Evolutionary conservation across 92 coral and sea anemone genomes (phyloP), one percentile per base, ranked within the genome.

Genomic region (Parazoanthus atlanticus): DNA sequence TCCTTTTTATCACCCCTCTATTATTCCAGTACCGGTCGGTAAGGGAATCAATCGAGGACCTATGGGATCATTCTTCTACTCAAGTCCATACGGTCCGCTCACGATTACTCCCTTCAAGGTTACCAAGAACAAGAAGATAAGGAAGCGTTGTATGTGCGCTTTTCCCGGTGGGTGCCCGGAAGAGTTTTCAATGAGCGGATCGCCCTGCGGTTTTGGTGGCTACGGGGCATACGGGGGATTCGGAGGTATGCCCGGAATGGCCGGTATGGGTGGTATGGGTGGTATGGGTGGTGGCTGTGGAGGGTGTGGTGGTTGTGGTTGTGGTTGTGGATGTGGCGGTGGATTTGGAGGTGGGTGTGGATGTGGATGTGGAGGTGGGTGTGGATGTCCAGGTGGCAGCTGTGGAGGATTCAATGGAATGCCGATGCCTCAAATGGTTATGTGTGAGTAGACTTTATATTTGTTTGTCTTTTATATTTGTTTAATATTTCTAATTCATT

Each of bases 1-100:
- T n/a, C 58, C 78, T 12, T 69, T 69, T 3, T 33, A 83, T 30
- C 40, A 75, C 79, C 21, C 75, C 66, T 32, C 77, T 2, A 9
- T 83, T 40, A 83, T 83, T 8, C 86, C 86, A 0, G 58, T 83
- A n/a, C 86, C 86, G 23, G 86, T 83, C 72, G 77, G 77, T 28
- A 69, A 41, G 38, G 58, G 38, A 9, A 19, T 71, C 66, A 28
- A 49, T 0, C 65, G 61, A 0, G 87, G 87, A 5, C 78, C 87
- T 0, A 71, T 38, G 38, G 87, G 78, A 23, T 84, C 87, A 11
- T 70, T 70, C 65, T 43, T 28, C 87, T 84, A 69, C 69, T 40
- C 78, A 9, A 84, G 87, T 29, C 78, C 87, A 1, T 84, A 84
- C 66, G 87, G 87, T 23, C 64, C 76, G 10, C 78, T 84, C 29